A percentile compares a stretch with the other conserved stretches of the same genome.
Conservation (phyloP, 2,888 invertebrate species). For the Cryptus viduatorius region DNA sequence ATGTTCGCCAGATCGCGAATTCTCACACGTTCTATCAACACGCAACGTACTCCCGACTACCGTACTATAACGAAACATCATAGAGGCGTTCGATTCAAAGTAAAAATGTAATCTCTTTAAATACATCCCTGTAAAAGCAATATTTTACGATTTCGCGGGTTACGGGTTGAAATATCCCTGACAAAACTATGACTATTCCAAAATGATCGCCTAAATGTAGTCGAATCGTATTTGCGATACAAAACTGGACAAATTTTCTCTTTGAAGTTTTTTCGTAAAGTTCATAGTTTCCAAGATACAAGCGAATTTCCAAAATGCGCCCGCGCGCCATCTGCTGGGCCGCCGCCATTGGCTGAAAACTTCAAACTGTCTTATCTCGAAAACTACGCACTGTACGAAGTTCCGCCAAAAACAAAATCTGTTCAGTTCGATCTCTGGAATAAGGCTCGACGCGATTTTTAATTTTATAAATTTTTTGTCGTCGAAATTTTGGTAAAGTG, state of each 20-base stretch:
- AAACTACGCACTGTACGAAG: not conserved
- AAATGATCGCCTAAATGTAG: not conserved
- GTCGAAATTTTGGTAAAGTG: not conserved
- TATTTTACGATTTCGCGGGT: not conserved
- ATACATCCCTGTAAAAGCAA: slow-evolving; percentile 12
- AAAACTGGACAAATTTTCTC: not conserved
- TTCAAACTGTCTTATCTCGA: not conserved
- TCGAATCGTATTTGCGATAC: not conserved
- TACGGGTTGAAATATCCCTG: not conserved
- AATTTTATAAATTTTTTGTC: too few species aligned
- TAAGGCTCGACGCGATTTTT: not conserved
- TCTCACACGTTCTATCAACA: slow-evolving; percentile 48
- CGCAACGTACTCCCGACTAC: not conserved
- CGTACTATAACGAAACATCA: not conserved
- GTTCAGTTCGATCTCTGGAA: not conserved
- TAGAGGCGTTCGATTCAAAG: slow-evolving; percentile 34
- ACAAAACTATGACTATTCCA: not conserved
- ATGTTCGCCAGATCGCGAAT: slow-evolving; percentile 57
- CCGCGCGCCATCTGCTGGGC: not conserved
- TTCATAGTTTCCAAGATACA: not conserved
- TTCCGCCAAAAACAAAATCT: not conserved
- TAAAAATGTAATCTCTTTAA: slow-evolving; percentile 33
- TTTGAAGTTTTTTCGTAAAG: not conserved
- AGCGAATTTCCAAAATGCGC: not conserved
- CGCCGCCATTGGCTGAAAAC: not conserved